A percentile compares a stretch with the other conserved stretches of the same genome.
Conservation (phyloP, 2,888 invertebrate species). For the Ornithoptera alexandrae region DNA sequence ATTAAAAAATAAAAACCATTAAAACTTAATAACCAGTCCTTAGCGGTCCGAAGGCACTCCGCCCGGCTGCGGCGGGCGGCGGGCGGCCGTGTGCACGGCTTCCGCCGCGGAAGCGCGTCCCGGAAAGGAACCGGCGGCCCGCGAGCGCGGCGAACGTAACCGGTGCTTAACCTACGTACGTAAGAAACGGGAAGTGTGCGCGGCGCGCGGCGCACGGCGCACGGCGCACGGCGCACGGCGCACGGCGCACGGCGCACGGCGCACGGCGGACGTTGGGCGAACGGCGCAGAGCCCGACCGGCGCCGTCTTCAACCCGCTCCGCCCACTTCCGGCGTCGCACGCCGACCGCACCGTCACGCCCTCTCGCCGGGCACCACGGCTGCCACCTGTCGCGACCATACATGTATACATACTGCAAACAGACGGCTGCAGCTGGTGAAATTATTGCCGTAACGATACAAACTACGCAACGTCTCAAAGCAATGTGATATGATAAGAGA, state of each 20-base stretch:
- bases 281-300: background rate
- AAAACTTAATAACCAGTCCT: conserved; percentile 54
- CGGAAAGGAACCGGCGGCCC: background rate
- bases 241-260: conserved; percentile 43
- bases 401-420: too few species aligned
- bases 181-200: conserved; percentile 65
- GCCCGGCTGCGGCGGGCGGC: conserved; percentile 37
- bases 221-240: conserved; percentile 1
- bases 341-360: conserved; percentile 29
- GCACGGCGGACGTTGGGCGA: conserved; percentile 1
- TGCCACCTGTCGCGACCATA: conserved; percentile 45
- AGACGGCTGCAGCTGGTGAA: too few species aligned
- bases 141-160: conserved; percentile 5
- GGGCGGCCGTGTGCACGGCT: background rate
- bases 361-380: conserved; percentile 58
- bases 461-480: too few species aligned
- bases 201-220: conserved; percentile 26
- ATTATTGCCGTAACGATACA: too few species aligned
- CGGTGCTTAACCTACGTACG: conserved; percentile 50
- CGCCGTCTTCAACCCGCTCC: too few species aligned
- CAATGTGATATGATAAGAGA: too few species aligned
- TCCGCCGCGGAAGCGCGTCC: background rate
- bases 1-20: conserved; percentile 17
- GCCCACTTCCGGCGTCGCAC: too few species aligned
- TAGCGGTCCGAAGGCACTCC: conserved; percentile 67